Evolutionary conservation across 2,797 vertebrate genomes (phyloP).

Genomic region (Trematomus bernacchii): DNA sequence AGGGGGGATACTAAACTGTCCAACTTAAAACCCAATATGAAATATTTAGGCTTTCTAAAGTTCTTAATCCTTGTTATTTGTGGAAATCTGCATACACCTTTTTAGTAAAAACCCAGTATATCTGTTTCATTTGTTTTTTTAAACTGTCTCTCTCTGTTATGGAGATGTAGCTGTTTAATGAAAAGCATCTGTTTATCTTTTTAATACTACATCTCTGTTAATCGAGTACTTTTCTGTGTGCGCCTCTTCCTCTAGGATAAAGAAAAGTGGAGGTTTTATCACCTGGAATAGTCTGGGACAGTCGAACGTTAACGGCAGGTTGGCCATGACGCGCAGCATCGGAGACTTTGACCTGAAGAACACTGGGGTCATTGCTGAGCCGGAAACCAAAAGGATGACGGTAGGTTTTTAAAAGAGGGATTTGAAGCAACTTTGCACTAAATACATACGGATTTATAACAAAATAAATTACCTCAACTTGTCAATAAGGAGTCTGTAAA

Average conservation of each 20-base stretch:
- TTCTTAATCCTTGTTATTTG: background rate
- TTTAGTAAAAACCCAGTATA: background rate
- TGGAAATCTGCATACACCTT: background rate
- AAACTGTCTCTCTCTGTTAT: too few species aligned
- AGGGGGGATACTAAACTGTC: background rate
- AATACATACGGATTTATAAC: too few species aligned
- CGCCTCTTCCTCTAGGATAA: constrained; percentile 85
- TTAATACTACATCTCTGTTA: background rate
- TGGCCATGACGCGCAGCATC: constrained; percentile 98
- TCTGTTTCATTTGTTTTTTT: background rate
- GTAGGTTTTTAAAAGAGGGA: constrained; percentile 76
- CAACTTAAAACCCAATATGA: background rate
- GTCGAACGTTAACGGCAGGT: constrained; percentile 94
- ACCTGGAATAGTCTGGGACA: constrained; percentile 98
- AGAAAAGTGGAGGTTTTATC: constrained; percentile 92
- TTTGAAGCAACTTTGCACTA: background rate
- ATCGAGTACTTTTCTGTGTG: too few species aligned
- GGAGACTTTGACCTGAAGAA: constrained; percentile 96
- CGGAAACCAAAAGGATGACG: constrained; percentile 91
- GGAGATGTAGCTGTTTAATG: background rate
- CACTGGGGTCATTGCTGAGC: constrained; percentile 94
- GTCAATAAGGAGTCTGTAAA: background rate
- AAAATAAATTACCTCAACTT: background rate
- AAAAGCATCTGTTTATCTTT: background rate
- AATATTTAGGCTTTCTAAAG: background rate